These are phyloP conservation scores for Drusus annulatus DNA, from an alignment of 1,140 invertebrate genomes.

Conservation along the genomic window DNA sequence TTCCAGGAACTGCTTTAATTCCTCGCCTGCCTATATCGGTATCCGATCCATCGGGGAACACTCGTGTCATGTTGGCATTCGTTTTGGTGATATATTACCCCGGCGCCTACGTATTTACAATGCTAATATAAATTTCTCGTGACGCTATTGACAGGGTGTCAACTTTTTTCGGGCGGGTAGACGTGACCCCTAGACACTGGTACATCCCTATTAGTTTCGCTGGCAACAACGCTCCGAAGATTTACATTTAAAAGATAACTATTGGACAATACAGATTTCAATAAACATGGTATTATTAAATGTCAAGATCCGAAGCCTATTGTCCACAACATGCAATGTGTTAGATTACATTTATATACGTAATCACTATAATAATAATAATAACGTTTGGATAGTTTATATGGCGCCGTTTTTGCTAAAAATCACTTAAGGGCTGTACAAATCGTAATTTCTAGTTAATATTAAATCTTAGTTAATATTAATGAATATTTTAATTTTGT, in stretches of 20 bases:
- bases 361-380: too few species aligned
- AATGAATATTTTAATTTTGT: too few species aligned
- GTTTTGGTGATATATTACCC: conserved; percentile 45
- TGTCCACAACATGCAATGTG: background rate
- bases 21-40: background rate
- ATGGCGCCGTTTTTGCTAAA: too few species aligned
- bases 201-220: background rate
- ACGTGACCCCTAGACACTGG: too few species aligned
- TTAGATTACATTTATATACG: background rate
- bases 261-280: background rate
- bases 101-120: conserved; percentile 40
- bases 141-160: conserved; percentile 27
- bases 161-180: conserved; percentile 4
- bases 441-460: too few species aligned
- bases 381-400: background rate
- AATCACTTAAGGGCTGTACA: too few species aligned
- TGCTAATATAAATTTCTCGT: conserved; percentile 35
- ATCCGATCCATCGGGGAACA: background rate
- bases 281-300: background rate
- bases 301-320: background rate
- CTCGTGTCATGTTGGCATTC: conserved; percentile 40
- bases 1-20: conserved; percentile 4
- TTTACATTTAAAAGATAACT: background rate
- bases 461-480: too few species aligned
- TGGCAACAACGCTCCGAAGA: background rate